Percentiles rank a stretch among this genome's conserved stretches.
Conservation (phyloP, 2,888 invertebrate species). For the Coelopa pilipes region DNA sequence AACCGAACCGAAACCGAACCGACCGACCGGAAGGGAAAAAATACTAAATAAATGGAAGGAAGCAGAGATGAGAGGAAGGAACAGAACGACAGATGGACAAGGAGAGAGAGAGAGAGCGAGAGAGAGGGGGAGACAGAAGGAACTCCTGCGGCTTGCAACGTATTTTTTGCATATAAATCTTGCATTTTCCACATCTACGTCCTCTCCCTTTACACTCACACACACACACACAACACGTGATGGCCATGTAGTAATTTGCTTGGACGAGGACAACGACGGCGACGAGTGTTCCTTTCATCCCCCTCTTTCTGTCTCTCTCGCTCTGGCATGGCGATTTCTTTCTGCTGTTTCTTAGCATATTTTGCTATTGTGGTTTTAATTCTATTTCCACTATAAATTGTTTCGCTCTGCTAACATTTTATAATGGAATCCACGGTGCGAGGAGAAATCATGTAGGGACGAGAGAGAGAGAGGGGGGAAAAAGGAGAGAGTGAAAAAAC, state of each 20-base stretch:
- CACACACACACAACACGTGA: not conserved
- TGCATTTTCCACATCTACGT: conserved; percentile 48
- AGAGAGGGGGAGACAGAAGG: not conserved
- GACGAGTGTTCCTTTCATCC: conserved; percentile 1
- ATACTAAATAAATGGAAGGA: not conserved
- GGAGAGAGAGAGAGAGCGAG: not conserved
- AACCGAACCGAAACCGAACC: not conserved
- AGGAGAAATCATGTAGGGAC: conserved; percentile 21
- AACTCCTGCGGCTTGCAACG: not conserved
- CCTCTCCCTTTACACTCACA: not conserved
- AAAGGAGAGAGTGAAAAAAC: not conserved
- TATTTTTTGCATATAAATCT: conserved; percentile 57
- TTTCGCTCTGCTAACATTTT: conserved; percentile 59
- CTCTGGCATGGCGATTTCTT: conserved; percentile 26
- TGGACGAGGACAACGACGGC: not conserved
- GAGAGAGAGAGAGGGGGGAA: not conserved
- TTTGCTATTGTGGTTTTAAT: conserved; percentile 62
- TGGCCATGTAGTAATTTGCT: not conserved
- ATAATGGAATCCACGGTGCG: conserved; percentile 42
- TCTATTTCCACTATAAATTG: conserved; percentile 62
- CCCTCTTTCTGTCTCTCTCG: not conserved
- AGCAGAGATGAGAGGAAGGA: not conserved
- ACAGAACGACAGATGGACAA: not conserved
- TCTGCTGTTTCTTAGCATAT: conserved; percentile 43
- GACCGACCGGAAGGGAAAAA: not conserved